A percentile compares a stretch with the other conserved stretches of the same genome.
Conservation (phyloP, 2,113 vertebrate species). For the Indri indri region DNA sequence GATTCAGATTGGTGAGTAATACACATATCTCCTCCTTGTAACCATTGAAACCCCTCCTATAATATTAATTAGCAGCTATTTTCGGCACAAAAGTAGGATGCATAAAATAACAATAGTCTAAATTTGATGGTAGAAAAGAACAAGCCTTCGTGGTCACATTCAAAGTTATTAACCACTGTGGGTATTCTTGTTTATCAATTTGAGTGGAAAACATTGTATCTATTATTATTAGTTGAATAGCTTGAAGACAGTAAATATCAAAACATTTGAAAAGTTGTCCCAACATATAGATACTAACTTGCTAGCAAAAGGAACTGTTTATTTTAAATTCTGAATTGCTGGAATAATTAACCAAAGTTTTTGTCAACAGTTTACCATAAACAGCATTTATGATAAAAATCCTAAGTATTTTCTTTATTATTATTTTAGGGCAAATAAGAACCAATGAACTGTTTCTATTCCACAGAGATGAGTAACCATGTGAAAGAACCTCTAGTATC, state of each 20-base stretch:
- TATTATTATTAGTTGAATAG: not conserved
- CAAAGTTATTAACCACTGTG: not conserved
- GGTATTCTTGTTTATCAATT: not conserved
- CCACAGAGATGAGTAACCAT: not conserved
- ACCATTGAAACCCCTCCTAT: not conserved
- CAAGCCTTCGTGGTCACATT: not conserved
- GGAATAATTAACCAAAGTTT: constrained; percentile 14
- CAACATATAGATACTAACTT: not conserved
- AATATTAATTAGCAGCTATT: constrained; percentile 15
- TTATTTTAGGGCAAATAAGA: constrained; percentile 24
- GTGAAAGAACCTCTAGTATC: not conserved
- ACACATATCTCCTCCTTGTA: not conserved
- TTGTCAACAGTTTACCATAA: not conserved
- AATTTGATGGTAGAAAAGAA: not conserved
- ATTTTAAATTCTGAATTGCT: constrained; percentile 30
- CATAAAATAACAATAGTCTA: not conserved
- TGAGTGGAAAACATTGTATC: not conserved
- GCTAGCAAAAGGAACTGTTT: not conserved
- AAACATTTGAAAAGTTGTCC: constrained; percentile 43
- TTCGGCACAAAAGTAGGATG: constrained; percentile 15
- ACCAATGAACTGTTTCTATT: constrained; percentile 31
- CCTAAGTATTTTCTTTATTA: constrained; percentile 13
- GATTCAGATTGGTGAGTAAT: constrained; percentile 22
- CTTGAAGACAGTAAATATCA: not conserved
- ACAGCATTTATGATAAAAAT: not conserved